phyloP scores from a whole-genome alignment of 2,888 invertebrate species.

The Caenorhabditis sinica region DNA sequence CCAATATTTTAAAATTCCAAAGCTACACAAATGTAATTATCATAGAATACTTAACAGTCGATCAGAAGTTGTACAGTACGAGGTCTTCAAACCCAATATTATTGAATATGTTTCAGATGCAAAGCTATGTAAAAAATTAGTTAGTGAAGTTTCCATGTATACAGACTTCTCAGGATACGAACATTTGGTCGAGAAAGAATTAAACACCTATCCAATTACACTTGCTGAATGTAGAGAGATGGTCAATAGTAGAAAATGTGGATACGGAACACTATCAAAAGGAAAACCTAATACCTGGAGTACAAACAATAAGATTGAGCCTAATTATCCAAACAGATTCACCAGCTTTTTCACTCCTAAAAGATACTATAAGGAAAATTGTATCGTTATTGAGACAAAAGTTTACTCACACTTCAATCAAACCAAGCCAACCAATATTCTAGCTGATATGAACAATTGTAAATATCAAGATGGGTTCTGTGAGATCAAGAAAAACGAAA shows the following conservation, averaged over 20 bases:
- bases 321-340: conserved; percentile 75
- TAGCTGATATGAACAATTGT: conserved; percentile 67
- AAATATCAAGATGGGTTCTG: conserved; percentile 73
- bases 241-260: conserved; percentile 69
- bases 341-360: conserved; percentile 70
- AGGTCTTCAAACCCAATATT: conserved; percentile 68
- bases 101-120: conserved; percentile 62
- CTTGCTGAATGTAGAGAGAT: conserved; percentile 71
- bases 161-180: conserved; percentile 72
- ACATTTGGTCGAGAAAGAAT: conserved; percentile 67
- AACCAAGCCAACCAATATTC: conserved; percentile 69
- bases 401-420: conserved; percentile 74
- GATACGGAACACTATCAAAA: conserved; percentile 64
- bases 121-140: conserved; percentile 66
- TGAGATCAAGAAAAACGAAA: conserved; percentile 71
- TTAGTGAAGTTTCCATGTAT: conserved; percentile 67
- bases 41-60: conserved; percentile 51
- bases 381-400: conserved; percentile 75
- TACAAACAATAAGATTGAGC: conserved; percentile 74
- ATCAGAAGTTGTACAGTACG: conserved; percentile 65
- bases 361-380: conserved; percentile 74
- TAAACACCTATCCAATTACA: conserved; percentile 66
- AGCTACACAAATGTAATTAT: conserved; percentile 67
- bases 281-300: conserved; percentile 45
- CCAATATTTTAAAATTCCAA: conserved; percentile 66